Base-by-base conservation (phyloP, 2,797 vertebrate species). In the Balearica regulorum region DNA sequence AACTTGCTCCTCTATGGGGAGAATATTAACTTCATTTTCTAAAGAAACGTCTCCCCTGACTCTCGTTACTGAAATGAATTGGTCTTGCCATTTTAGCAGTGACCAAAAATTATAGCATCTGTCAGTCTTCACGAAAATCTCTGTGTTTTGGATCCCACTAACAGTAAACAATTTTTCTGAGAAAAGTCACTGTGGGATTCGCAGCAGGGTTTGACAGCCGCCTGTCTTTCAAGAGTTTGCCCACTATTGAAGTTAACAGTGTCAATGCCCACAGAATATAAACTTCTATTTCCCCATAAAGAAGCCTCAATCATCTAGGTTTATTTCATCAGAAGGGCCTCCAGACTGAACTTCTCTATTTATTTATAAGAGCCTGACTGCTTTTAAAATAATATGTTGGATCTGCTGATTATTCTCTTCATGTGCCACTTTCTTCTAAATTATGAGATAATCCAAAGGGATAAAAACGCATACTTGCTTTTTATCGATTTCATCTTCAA, bases 111-210 rank as follows among this genome's bases (percentile, higher is more conserved):
- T 51, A 81, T 78, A 91, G 44, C 31, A 76, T 71, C 70, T 93
- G 87, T 87, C 94, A 96, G 62, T 89, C 82, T 95, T 78, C 91
- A 92, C 71, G 68, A 90, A 97, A 96, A 90, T 83, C 80, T 94
- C 73, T 62, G 39, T 90, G 44, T 37, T 96, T 94, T 75, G 65
- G 49, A 93, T 71, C 61, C 49, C 65, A 90, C 62, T 83, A 94
- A 83, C 73, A 75, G 57, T 94, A 94, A 95, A 96, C 68, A 87
- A 89, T 94, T 95, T 95, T 94, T 89, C 92, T 95, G 33, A 92
- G 77, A 93, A 91, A 92, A 92, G 80, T 76, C 89, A 66, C 90
- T 54, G 43, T 8, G 48, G 91, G 87, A 96, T 81, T 94, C 95
- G 69, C 86, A 82, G 88, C 91, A 94, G 87, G 93, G 31, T 90